These are phyloP conservation scores for Lacerta viridis DNA, from an alignment of 2,797 vertebrate species.

Conservation along the genomic window DNA sequence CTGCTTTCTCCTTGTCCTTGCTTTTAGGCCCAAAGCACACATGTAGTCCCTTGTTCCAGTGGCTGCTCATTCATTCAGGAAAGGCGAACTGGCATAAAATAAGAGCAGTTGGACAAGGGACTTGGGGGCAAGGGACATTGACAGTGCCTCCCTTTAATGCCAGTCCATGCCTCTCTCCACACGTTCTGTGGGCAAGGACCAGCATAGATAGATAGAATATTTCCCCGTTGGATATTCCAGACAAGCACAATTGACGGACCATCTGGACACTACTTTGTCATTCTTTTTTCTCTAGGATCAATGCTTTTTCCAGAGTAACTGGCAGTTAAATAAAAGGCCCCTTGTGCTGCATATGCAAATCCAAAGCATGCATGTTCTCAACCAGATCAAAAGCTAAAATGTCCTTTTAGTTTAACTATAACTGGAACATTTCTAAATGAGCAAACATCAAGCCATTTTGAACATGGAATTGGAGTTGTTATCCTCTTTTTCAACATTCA, in stretches of 20 bases:
- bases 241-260: neutral
- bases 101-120: too few relatives aligned
- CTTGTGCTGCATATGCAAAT: neutral
- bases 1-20: too few relatives aligned
- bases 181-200: neutral
- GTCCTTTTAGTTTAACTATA: neutral
- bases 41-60: too few relatives aligned
- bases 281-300: neutral
- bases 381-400: slow-evolving; percentile 19
- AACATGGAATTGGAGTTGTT: slow-evolving; percentile 4
- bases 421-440: slow-evolving; percentile 36
- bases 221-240: neutral
- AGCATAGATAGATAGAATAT: neutral
- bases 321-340: slow-evolving; percentile 19
- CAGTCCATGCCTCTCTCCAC: neutral
- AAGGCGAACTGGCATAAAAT: too few relatives aligned
- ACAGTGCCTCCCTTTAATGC: neutral
- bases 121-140: neutral
- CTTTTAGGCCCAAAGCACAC: too few relatives aligned
- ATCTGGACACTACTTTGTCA: neutral
- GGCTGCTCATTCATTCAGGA: too few relatives aligned
- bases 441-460: slow-evolving; percentile 4
- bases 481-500: slow-evolving; percentile 24
- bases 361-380: neutral
- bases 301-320: slow-evolving; percentile 17